These are phyloP conservation scores for Sander lucioperca DNA, from an alignment of 2,113 vertebrate genomes.

Conservation along the genomic window DNA sequence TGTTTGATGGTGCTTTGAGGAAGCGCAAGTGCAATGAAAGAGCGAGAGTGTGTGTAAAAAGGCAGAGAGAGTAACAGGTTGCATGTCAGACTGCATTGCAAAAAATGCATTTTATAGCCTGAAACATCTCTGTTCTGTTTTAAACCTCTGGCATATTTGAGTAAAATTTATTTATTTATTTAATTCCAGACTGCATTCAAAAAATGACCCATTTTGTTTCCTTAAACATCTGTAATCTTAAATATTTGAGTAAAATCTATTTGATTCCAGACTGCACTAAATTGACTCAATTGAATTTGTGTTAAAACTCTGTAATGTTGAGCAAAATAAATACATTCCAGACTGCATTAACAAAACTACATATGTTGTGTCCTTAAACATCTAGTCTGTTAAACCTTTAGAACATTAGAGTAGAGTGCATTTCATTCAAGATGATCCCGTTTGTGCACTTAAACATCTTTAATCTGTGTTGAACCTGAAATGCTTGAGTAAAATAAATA, in stretches of 20 bases:
- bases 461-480: too few species aligned
- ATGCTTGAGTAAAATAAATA: background rate
- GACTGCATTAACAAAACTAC: background rate
- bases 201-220: background rate
- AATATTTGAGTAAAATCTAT: background rate
- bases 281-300: too few species aligned
- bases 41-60: background rate
- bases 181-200: background rate
- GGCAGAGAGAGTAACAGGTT: slow-evolving; percentile 12
- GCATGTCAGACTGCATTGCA: background rate
- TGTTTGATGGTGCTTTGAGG: background rate
- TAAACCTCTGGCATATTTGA: background rate
- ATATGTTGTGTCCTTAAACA: background rate
- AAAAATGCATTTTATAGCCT: background rate
- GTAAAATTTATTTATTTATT: too few species aligned
- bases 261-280: background rate
- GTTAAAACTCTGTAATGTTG: too few species aligned
- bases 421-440: too few species aligned
- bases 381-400: background rate
- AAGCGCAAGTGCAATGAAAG: background rate
- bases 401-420: too few species aligned
- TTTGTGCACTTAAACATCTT: too few species aligned
- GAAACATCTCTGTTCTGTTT: background rate
- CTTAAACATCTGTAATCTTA: background rate
- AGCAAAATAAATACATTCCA: too few species aligned